These are phyloP conservation scores for Plagiodera versicolora DNA, from an alignment of 2,888 invertebrate genomes.

Conservation along the genomic window DNA sequence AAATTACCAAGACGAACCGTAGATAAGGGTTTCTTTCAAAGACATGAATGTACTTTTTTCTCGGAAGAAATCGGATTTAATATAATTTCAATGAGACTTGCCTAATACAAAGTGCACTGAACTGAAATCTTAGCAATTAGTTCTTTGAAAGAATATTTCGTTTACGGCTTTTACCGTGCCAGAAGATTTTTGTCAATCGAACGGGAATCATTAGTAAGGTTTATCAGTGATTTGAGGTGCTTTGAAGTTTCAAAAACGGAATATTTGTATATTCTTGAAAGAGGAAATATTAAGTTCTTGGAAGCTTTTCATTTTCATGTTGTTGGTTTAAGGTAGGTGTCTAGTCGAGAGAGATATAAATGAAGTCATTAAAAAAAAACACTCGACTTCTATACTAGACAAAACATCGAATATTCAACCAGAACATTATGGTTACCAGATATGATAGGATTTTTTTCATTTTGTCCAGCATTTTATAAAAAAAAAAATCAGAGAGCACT, in stretches of 20 bases:
- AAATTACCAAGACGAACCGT: constrained; percentile 52
- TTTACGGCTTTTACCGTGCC: constrained; percentile 50
- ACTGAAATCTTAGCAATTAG: constrained; percentile 56
- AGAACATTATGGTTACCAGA: too few species aligned
- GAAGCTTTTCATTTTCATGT: not conserved
- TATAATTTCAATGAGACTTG: constrained; percentile 48
- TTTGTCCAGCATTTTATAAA: too few species aligned
- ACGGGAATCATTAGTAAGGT: constrained; percentile 55
- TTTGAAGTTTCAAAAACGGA: constrained; percentile 49
- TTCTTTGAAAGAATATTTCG: constrained; percentile 53
- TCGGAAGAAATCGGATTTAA: constrained; percentile 51
- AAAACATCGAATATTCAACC: too few species aligned
- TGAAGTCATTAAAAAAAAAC: too few species aligned
- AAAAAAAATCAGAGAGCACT: too few species aligned
- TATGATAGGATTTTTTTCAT: too few species aligned
- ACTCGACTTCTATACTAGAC: too few species aligned
- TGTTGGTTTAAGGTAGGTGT: too few species aligned
- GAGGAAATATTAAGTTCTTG: constrained; percentile 21
- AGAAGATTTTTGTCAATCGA: constrained; percentile 51
- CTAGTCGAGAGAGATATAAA: too few species aligned
- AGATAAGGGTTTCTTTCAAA: constrained; percentile 49
- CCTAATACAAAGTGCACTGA: constrained; percentile 51
- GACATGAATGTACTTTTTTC: constrained; percentile 48
- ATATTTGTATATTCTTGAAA: constrained; percentile 42
- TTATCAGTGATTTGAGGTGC: constrained; percentile 53